Percentiles rank a stretch among this genome's conserved stretches.
phyloP scores from a whole-genome alignment of 2,888 invertebrate species.

The Molorchus minor region DNA sequence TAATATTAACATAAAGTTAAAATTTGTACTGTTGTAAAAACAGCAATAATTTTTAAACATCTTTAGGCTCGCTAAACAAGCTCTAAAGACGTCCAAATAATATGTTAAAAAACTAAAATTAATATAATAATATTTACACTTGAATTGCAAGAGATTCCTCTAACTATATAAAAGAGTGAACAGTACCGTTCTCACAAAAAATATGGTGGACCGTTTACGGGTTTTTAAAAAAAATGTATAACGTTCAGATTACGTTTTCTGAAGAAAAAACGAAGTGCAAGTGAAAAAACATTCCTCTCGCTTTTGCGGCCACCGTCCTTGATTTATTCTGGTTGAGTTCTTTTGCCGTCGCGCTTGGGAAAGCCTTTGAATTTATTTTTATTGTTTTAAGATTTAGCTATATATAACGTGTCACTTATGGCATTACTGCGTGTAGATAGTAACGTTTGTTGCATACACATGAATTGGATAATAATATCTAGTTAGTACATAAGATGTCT shows the following conservation, averaged over 20 bases:
- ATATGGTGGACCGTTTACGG: not conserved
- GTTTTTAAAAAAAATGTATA: not conserved
- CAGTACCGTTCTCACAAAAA: not conserved
- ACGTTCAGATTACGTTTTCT: not conserved
- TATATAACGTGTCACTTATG: not conserved
- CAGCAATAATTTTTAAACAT: no score
- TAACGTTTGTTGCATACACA: no score
- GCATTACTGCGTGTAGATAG: not conserved
- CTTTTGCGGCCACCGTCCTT: conserved; percentile 19
- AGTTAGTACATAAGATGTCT: not conserved
- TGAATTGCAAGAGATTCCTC: not conserved
- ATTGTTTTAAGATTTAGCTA: not conserved
- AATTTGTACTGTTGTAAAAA: no score
- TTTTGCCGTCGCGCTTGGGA: conserved; percentile 12
- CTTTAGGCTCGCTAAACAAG: no score
- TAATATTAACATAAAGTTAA: no score
- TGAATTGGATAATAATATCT: not conserved
- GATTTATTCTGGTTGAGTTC: conserved; percentile 21
- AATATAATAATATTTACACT: not conserved
- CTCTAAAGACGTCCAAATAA: not conserved
- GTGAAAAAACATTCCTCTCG: not conserved
- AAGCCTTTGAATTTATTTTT: conserved; percentile 5
- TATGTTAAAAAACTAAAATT: not conserved
- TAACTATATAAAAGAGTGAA: not conserved
- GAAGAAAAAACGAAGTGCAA: not conserved